These are phyloP conservation scores for Heteractis magnifica DNA, from an alignment of 92 coral and sea anemone species.

Conservation along the genomic window DNA sequence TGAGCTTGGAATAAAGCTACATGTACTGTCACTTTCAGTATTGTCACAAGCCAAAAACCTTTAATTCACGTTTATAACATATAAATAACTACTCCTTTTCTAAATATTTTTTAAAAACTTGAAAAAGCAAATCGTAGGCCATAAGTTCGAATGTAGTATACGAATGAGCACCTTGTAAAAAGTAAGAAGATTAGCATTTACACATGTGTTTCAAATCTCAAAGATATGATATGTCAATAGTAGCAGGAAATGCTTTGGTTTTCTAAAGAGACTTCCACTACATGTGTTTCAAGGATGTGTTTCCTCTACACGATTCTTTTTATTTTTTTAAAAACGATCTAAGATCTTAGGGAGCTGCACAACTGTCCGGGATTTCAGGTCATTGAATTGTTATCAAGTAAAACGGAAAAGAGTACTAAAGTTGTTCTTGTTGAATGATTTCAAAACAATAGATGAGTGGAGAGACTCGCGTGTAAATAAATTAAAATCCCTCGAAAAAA, in stretches of 20 bases:
- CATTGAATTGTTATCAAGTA: not conserved
- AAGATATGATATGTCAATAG: not conserved
- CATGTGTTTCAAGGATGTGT: not conserved
- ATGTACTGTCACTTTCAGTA: too few relatives aligned
- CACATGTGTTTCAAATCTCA: not conserved
- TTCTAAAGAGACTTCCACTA: not conserved
- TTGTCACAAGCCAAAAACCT: too few relatives aligned
- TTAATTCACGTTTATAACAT: too few relatives aligned
- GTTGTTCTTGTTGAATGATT: not conserved
- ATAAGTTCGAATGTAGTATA: too few relatives aligned
- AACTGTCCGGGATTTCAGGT: not conserved
- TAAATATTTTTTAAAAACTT: too few relatives aligned
- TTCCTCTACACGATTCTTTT: not conserved
- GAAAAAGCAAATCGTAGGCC: too few relatives aligned
- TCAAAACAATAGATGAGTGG: not conserved
- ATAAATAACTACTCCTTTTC: too few relatives aligned
- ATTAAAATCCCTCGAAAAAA: not conserved
- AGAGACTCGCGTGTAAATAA: not conserved
- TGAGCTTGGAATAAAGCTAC: too few relatives aligned
- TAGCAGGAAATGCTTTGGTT: not conserved
- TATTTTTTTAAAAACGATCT: not conserved
- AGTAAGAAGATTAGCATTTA: not conserved
- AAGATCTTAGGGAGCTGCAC: not conserved
- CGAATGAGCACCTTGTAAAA: not conserved
- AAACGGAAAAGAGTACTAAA: constrained; percentile 1